Conservation (phyloP, 1,140 invertebrate species). For the Drosophila sturtevanti region DNA sequence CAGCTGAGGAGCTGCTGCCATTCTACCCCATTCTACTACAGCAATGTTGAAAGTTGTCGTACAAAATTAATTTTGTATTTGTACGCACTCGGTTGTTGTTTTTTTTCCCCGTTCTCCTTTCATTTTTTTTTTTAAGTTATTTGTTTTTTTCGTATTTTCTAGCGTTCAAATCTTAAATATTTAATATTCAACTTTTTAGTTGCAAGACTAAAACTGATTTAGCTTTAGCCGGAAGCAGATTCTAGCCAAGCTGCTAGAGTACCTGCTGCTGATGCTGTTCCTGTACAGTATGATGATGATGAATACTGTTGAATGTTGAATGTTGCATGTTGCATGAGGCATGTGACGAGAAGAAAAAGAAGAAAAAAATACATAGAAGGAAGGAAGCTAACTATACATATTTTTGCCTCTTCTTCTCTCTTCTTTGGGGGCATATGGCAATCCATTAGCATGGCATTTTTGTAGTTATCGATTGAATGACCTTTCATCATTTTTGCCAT, state of each 20-base stretch:
- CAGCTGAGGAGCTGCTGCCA: slow-evolving; percentile 1
- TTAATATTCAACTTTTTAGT: slow-evolving; percentile 40
- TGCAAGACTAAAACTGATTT: neutral
- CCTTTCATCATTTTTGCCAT: slow-evolving; percentile 65
- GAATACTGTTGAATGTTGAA: slow-evolving; percentile 6
- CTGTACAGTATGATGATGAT: neutral
- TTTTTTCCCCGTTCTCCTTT: too few relatives aligned
- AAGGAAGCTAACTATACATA: neutral
- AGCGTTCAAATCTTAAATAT: slow-evolving; percentile 14
- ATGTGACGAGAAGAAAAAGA: neutral
- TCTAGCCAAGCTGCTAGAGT: neutral
- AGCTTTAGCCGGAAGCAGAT: neutral
- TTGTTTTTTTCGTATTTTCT: slow-evolving; percentile 10
- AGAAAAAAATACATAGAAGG: too few relatives aligned
- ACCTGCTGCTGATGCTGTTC: slow-evolving; percentile 20
- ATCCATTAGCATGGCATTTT: slow-evolving; percentile 1
- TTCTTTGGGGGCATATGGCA: neutral
- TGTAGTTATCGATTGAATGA: slow-evolving; percentile 55
- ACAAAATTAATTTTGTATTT: slow-evolving; percentile 70
- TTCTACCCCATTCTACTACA: neutral
- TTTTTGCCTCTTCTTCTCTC: neutral
- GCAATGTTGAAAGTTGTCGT: slow-evolving; percentile 45
- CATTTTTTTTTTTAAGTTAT: neutral
- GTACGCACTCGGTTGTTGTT: slow-evolving; percentile 28
- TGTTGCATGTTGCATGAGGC: slow-evolving; percentile 2